Percentiles rank a stretch among this genome's conserved stretches.
phyloP scores from a whole-genome alignment of 2,113 vertebrate genomes.

The Zosterops japonicus region DNA sequence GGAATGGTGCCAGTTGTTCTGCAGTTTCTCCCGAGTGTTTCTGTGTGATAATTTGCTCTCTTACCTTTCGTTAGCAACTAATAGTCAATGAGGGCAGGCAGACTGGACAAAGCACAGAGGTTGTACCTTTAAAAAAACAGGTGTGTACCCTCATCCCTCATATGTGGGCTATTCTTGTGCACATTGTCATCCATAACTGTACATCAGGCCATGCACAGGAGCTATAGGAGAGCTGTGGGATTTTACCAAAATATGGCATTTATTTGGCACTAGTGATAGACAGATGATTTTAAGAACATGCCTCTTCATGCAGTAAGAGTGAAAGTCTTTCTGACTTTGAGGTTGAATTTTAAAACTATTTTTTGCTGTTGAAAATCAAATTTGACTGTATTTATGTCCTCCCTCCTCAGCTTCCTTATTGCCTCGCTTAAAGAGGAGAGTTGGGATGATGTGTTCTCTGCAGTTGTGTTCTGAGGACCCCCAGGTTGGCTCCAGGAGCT shows the following conservation, averaged over 20 bases:
- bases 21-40: background rate
- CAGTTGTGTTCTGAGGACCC: background rate
- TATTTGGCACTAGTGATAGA: background rate
- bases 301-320: background rate
- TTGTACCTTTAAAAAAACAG: background rate
- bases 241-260: background rate
- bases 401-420: background rate
- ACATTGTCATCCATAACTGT: fast-evolving
- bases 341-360: background rate
- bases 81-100: background rate
- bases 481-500: background rate
- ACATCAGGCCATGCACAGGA: background rate
- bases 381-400: background rate
- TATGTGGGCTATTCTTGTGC: background rate
- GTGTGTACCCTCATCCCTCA: background rate
- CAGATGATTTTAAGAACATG: background rate
- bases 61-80: background rate
- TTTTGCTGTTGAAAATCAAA: background rate
- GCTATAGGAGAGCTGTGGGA: background rate
- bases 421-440: background rate
- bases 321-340: background rate
- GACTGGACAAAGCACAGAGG: background rate
- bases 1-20: background rate
- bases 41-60: background rate
- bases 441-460: background rate